Evolutionary conservation across 2,797 vertebrate genomes (phyloP), one percentile per base, ranked within the genome.

Genomic region (Orientallactaga sibirica): DNA sequence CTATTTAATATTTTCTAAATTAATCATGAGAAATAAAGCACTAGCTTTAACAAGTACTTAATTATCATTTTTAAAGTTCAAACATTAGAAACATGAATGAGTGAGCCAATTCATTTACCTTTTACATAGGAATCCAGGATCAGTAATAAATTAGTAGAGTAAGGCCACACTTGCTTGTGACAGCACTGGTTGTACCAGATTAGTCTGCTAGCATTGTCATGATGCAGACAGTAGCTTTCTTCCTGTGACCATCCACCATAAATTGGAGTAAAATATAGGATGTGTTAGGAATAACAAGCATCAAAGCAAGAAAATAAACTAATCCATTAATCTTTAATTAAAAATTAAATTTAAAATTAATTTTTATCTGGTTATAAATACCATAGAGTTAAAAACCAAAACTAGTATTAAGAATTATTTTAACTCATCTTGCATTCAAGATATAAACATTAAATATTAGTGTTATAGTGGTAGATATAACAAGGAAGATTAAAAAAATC

Each of bases 11-110:
- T 90, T 94, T 94, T 92, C 90, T 88, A 96, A 76, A 68, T 66
- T 92, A 95, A 94, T 94, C 96, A 95, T 97, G 91, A 94, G 79
- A 95, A 97, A 97, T 86, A 93, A 94, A 97, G 96, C 97, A 96
- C 78, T 86, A 92, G 22, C 25, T 84, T 80, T 77, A 43, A 67
- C 12, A 25, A 3, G 1, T n/a, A 71, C 1, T 58, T 71, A 25
- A 84, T 92, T 20, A 33, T 8, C n/a, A 67, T 87, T 74, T 90
- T 20, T 78, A 81, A 89, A n/a, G 16, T 90, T 80, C 71, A 88
- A 75, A 86, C 4, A 20, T 81, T 95, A 20, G 27, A 79, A 94
- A 83, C 37, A 37, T 73, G 58, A 71, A 76, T n/a, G 11, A 9
- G 24, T 71, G 24, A 33, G 10, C 62, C 27, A 81, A 43, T 91